Evolutionary conservation across 2,113 vertebrate species (phyloP).

Genomic region (Hystrix brachyura): DNA sequence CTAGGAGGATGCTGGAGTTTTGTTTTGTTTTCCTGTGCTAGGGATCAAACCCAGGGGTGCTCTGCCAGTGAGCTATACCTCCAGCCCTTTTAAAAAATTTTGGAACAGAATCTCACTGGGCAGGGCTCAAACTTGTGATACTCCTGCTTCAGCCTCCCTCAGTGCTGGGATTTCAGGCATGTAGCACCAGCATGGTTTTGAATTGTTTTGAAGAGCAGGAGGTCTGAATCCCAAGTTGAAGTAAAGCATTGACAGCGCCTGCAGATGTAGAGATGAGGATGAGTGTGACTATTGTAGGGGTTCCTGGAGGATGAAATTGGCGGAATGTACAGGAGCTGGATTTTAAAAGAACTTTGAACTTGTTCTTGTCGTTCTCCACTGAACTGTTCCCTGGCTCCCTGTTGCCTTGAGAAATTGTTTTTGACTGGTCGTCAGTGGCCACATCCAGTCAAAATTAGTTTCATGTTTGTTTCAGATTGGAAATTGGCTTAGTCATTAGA

Average conservation of each 20-base stretch:
- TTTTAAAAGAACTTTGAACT: neutral
- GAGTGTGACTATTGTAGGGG: neutral
- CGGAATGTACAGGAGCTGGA: neutral
- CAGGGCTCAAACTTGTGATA: neutral
- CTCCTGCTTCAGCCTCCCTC: neutral
- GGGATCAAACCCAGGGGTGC: neutral
- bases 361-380: neutral
- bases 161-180: neutral
- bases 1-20: neutral
- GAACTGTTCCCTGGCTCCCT: neutral
- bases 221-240: neutral
- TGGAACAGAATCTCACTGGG: neutral
- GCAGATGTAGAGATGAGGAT: neutral
- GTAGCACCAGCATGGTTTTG: neutral
- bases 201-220: neutral
- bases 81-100: neutral
- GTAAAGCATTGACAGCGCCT: neutral
- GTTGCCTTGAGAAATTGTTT: constrained; percentile 13
- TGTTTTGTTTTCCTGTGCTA: neutral
- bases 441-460: neutral
- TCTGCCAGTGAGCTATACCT: neutral
- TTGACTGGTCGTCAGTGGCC: neutral
- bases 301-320: neutral
- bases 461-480: neutral
- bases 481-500: constrained; percentile 26